These are phyloP conservation scores for Syngnathus floridae DNA, from an alignment of 2,113 vertebrate genomes.

Conservation along the genomic window DNA sequence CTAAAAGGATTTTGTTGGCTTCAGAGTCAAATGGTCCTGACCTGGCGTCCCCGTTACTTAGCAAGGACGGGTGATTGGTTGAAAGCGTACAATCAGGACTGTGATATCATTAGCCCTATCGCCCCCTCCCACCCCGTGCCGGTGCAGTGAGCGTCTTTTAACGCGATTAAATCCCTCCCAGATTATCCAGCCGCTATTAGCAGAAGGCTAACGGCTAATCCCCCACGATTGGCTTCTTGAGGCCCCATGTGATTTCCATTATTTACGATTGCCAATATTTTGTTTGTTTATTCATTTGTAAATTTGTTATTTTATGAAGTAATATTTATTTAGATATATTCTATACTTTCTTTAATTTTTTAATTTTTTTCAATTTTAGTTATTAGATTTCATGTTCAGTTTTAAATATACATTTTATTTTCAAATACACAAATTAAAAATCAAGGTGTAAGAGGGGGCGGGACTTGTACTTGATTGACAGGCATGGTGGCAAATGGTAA, in stretches of 20 bases:
- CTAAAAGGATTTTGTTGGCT: background rate
- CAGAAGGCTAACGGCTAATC: slow-evolving; percentile 24
- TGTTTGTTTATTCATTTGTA: too few relatives aligned
- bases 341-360: too few relatives aligned
- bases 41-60: background rate
- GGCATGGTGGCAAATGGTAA: background rate
- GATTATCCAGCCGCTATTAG: slow-evolving; percentile 36
- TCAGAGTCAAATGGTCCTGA: background rate
- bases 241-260: slow-evolving; percentile 13
- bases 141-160: slow-evolving; percentile 15
- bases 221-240: slow-evolving; percentile 19
- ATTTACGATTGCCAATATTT: too few relatives aligned
- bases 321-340: too few relatives aligned
- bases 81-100: background rate
- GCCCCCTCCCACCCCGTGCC: background rate
- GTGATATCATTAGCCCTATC: background rate
- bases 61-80: background rate
- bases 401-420: background rate
- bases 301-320: too few relatives aligned
- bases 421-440: background rate
- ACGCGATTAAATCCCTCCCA: slow-evolving; percentile 35
- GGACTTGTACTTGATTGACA: background rate
- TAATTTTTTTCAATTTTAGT: too few relatives aligned
- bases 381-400: too few relatives aligned
- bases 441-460: background rate